These are phyloP conservation scores for Acronicta alni DNA, from an alignment of 2,888 invertebrate species.

Conservation along the genomic window DNA sequence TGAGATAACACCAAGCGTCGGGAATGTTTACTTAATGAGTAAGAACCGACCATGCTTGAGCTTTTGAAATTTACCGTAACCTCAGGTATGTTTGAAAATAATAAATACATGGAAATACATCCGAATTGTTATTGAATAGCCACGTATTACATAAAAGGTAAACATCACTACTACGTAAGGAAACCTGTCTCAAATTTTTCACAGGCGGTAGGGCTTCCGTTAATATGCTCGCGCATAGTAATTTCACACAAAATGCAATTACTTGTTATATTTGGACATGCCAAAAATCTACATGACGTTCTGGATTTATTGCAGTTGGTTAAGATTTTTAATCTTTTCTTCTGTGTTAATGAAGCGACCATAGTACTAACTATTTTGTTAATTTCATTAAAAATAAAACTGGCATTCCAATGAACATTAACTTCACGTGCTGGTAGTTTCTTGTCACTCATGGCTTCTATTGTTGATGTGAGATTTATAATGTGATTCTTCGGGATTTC, in stretches of 20 bases:
- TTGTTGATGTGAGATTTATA: constrained; percentile 46
- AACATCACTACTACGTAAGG: constrained; percentile 23
- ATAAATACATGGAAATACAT: constrained; percentile 2
- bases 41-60: constrained; percentile 70
- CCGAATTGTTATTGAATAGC: not conserved
- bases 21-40: constrained; percentile 87
- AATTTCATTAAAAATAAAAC: constrained; percentile 27
- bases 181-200: constrained; percentile 40
- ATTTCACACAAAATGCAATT: constrained; percentile 75
- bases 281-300: constrained; percentile 71
- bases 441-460: constrained; percentile 15
- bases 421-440: not conserved
- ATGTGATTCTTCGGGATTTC: constrained; percentile 44
- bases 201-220: constrained; percentile 63
- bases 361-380: constrained; percentile 37
- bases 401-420: constrained; percentile 1
- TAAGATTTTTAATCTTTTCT: constrained; percentile 65
- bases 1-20: constrained; percentile 79
- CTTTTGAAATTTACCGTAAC: constrained; percentile 69
- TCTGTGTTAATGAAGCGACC: constrained; percentile 9
- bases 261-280: constrained; percentile 66
- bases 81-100: not conserved
- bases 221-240: constrained; percentile 28
- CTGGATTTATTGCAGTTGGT: constrained; percentile 65
- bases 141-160: not conserved